Percentiles rank a stretch among this genome's conserved stretches.
phyloP scores from a whole-genome alignment of 2,797 vertebrate genomes.

The Phalloptychus januarius region DNA sequence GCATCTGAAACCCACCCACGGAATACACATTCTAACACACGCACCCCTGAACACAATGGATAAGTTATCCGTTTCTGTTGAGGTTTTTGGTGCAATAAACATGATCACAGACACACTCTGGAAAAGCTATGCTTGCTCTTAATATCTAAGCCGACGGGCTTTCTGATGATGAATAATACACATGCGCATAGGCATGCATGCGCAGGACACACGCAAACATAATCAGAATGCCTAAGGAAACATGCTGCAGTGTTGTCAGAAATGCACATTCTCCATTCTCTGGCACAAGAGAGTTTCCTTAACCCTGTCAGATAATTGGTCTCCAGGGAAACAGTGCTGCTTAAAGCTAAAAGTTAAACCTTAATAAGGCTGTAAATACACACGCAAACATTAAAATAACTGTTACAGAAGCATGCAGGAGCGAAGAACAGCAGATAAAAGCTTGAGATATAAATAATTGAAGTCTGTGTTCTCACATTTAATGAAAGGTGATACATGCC shows the following conservation, averaged over 20 bases:
- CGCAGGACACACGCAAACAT: constrained; percentile 43
- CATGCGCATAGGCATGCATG: constrained; percentile 21
- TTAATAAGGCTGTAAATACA: constrained; percentile 71
- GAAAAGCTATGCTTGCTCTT: constrained; percentile 48
- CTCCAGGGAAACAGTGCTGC: constrained; percentile 64
- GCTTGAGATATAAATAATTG: constrained; percentile 27
- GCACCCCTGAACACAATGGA: background rate
- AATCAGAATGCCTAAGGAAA: constrained; percentile 61
- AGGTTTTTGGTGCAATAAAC: constrained; percentile 33
- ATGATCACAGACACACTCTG: constrained; percentile 55
- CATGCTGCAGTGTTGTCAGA: constrained; percentile 69
- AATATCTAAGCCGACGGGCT: constrained; percentile 41
- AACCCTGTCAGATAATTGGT: constrained; percentile 79
- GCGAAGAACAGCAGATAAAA: constrained; percentile 4
- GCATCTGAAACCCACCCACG: constrained; percentile 28
- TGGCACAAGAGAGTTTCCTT: constrained; percentile 66
- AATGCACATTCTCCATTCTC: constrained; percentile 52
- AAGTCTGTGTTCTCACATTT: constrained; percentile 19
- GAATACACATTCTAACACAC: background rate
- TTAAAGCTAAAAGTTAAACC: constrained; percentile 70
- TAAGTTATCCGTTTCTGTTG: constrained; percentile 12
- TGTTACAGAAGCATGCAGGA: constrained; percentile 23
- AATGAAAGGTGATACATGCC: constrained; percentile 43
- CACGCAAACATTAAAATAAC: constrained; percentile 38
- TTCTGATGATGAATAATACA: constrained; percentile 54